Percentiles rank a stretch among this genome's conserved stretches.
Evolutionary conservation across 2,113 vertebrate species (phyloP).

Genomic region (Centropus bengalensis): DNA sequence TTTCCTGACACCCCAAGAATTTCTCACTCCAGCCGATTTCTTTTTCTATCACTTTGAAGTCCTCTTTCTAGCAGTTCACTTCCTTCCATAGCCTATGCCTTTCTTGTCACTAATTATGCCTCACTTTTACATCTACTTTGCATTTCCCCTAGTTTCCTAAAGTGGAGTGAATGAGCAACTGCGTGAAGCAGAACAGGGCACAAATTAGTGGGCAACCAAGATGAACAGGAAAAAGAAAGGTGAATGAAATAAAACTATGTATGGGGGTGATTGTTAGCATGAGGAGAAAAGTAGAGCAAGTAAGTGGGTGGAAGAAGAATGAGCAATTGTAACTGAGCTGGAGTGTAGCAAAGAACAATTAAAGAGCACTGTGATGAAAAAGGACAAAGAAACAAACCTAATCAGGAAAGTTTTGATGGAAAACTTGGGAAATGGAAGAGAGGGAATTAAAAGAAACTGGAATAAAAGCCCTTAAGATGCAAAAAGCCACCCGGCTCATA

Average conservation of each 20-base stretch:
- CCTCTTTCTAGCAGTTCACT: background rate
- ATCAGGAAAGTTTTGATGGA: background rate
- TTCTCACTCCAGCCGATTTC: background rate
- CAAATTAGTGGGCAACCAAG: background rate
- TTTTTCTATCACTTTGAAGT: background rate
- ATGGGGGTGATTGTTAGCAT: background rate
- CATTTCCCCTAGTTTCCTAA: background rate
- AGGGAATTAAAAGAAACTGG: background rate
- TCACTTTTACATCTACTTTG: background rate
- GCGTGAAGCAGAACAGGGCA: background rate
- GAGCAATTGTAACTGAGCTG: background rate
- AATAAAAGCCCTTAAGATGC: background rate
- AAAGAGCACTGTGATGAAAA: background rate
- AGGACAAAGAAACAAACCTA: background rate
- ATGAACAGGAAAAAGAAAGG: background rate
- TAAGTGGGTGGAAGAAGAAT: constrained; percentile 5
- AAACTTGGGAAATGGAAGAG: background rate
- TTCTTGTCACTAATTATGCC: background rate
- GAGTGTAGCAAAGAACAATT: background rate
- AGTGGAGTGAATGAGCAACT: background rate
- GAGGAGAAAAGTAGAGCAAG: background rate
- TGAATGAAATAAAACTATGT: background rate
- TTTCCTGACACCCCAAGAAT: background rate
- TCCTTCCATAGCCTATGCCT: background rate
- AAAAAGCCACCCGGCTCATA: background rate